Evolutionary conservation across 2,888 invertebrate species (phyloP).

Genomic region (Vesta saturnalis): DNA sequence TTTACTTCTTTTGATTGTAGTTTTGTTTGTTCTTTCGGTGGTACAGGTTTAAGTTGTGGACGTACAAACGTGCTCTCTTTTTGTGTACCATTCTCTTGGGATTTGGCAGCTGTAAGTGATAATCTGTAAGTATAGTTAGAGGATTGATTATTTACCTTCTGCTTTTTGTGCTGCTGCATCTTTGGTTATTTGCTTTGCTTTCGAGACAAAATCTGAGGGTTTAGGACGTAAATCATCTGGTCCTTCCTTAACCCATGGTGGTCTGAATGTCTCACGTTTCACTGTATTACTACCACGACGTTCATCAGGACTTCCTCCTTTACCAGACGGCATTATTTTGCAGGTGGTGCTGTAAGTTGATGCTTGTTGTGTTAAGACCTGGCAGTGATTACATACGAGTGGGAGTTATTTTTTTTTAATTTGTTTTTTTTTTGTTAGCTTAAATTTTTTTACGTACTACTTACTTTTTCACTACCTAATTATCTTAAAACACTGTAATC

Average conservation of each 20-base stretch:
- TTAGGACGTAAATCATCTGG: slow-evolving; percentile 66
- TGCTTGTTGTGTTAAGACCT: no score
- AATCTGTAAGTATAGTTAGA: neutral
- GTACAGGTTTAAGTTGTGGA: slow-evolving; percentile 58
- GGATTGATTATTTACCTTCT: no score
- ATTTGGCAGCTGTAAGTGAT: slow-evolving; percentile 18
- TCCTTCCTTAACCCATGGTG: slow-evolving; percentile 79
- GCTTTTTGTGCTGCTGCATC: slow-evolving; percentile 21
- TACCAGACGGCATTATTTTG: slow-evolving; percentile 67
- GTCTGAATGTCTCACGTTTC: slow-evolving; percentile 74
- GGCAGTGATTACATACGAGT: no score
- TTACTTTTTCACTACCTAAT: no score
- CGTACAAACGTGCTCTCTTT: slow-evolving; percentile 56
- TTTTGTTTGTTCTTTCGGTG: slow-evolving; percentile 53
- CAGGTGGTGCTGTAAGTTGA: no score
- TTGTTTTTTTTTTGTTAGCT: no score
- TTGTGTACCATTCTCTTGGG: slow-evolving; percentile 57
- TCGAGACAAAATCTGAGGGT: slow-evolving; percentile 29
- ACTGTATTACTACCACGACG: slow-evolving; percentile 48
- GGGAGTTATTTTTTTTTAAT: no score
- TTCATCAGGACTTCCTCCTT: slow-evolving; percentile 65
- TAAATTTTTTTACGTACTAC: no score
- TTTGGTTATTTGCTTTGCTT: slow-evolving; percentile 25
- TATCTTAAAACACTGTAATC: no score
- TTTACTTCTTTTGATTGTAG: slow-evolving; percentile 57